Evolutionary conservation across 1,140 invertebrate genomes (phyloP), one percentile per base, ranked within the genome.

Genomic region (Steinernema feltiae): DNA sequence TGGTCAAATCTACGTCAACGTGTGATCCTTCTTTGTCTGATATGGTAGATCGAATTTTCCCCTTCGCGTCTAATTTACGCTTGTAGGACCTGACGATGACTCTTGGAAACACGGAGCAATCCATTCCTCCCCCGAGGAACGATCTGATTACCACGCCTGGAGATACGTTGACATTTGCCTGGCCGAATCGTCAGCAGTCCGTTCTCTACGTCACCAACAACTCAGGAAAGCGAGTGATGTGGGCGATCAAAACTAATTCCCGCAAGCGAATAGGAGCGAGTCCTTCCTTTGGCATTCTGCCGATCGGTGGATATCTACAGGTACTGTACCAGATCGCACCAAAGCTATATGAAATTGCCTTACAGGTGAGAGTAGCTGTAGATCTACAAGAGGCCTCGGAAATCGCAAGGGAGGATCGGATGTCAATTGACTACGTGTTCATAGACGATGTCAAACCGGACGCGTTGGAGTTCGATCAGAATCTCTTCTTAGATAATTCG

Each of bases 201-300:
- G 53, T 63, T 21, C 53, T 63, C 53, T 63, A 63, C 53, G 53
- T 63, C 7, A 63, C 15, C 12, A 63, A 63, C 53, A 12, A 27
- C 53, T n/a, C 15, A 7, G 53, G 24, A 3, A 7, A 21, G 7
- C 53, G 53, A 12, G 24, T 63, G 2, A 63, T 63, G 53, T 63
- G 53, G 53, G 53, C 53, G 15, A 63, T 63, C 53, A 63, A 63
- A 21, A 63, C 53, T 3, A 63, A 63, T 21, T 63, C 53, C 53
- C 53, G 15, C 24, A 63, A 63, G 24, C 53, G 53, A 7, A 63
- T 63, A 7, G 53, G 12, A 3, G 53, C 53, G 24, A 63, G 24
- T 27, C 53, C 53, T 27, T 12, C 53, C 2, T 63, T 63, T 21
- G 53, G 53, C 7, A 63, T 63, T 12, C 53, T 63, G 15, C 12